phyloP scores from a whole-genome alignment of 30 jellyfish, hydroid and myxozoan species.

The Hydractinia echinata region DNA sequence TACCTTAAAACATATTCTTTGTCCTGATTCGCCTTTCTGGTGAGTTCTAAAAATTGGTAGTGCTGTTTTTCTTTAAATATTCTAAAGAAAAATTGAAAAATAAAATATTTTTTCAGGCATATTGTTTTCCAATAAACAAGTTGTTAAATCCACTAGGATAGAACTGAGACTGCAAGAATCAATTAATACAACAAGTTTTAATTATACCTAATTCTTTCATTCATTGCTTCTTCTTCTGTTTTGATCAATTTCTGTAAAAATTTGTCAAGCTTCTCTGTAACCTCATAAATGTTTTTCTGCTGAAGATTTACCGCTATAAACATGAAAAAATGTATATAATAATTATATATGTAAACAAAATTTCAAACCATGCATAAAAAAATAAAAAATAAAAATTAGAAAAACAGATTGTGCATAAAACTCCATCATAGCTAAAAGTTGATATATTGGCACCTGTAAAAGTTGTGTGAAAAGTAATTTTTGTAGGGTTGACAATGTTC shows the following conservation, averaged over 20 bases:
- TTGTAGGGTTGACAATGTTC: too few relatives aligned
- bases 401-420: background rate
- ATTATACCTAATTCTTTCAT: conserved; percentile 74
- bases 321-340: background rate
- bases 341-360: background rate
- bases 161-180: background rate
- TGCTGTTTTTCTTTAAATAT: conserved; percentile 51
- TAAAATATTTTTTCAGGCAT: background rate
- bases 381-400: background rate
- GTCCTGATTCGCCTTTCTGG: conserved; percentile 43
- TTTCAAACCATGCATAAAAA: background rate
- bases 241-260: conserved; percentile 39
- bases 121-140: background rate
- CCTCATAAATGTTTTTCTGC: background rate
- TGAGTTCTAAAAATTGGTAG: conserved; percentile 27
- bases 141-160: background rate
- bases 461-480: too few relatives aligned
- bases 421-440: too few relatives aligned
- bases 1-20: conserved; percentile 47
- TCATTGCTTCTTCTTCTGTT: conserved; percentile 85
- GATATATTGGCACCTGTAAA: too few relatives aligned
- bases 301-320: conserved; percentile 10
- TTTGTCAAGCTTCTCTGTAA: conserved; percentile 35
- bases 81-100: conserved; percentile 24
- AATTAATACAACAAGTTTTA: background rate